A percentile compares a stretch with the other conserved stretches of the same genome.
Conservation (phyloP, 2,888 invertebrate genomes). For the Ormia ochracea region DNA sequence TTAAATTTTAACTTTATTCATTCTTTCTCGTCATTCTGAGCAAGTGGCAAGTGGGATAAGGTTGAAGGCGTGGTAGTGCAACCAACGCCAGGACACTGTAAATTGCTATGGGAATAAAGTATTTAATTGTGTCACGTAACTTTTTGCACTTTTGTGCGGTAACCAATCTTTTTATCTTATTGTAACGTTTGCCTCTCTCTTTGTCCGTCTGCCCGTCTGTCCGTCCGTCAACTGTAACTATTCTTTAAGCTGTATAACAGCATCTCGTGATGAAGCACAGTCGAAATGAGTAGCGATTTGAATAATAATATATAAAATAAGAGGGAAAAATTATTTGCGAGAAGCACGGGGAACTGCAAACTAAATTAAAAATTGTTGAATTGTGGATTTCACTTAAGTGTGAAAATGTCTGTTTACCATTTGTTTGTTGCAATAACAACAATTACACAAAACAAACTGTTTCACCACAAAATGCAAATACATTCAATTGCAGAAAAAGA, state of each 20-base stretch:
- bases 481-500: conserved; percentile 2
- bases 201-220: too few relatives aligned
- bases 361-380: conserved; percentile 62
- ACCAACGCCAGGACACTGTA: conserved; percentile 36
- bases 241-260: conserved; percentile 5
- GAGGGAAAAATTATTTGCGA: background rate
- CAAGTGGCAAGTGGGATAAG: background rate
- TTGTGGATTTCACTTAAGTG: conserved; percentile 57
- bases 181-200: conserved; percentile 5
- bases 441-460: conserved; percentile 12
- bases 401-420: conserved; percentile 59
- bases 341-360: conserved; percentile 32
- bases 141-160: conserved; percentile 61
- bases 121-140: conserved; percentile 65
- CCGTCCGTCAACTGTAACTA: conserved; percentile 19
- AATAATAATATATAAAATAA: conserved; percentile 48
- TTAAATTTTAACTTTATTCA: conserved; percentile 39
- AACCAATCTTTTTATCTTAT: conserved; percentile 36
- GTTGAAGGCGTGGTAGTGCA: conserved; percentile 14
- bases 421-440: conserved; percentile 52
- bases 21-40: conserved; percentile 17
- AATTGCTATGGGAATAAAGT: conserved; percentile 58
- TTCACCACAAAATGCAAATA: conserved; percentile 30
- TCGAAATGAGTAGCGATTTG: conserved; percentile 57
- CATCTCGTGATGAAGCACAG: conserved; percentile 48